phyloP scores from a whole-genome alignment of 2,797 vertebrate species.

The Brotula barbata region DNA sequence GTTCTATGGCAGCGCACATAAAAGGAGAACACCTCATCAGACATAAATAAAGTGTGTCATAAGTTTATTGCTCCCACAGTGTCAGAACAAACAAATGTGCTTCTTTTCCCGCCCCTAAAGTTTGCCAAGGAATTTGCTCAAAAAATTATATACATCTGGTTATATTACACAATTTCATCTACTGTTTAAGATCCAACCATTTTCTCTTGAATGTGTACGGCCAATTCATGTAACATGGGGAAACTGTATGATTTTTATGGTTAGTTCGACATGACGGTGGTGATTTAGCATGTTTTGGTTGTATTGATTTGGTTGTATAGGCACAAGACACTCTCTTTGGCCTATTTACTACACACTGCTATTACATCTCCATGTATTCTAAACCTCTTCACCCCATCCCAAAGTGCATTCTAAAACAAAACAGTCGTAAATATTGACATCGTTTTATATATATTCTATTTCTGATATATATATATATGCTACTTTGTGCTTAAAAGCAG shows the following conservation, averaged over 20 bases:
- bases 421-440: conserved; percentile 67
- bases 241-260: conserved; percentile 49
- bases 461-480: too few relatives aligned
- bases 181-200: conserved; percentile 31
- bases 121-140: conserved; percentile 59
- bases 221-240: conserved; percentile 59
- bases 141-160: conserved; percentile 60
- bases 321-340: conserved; percentile 67
- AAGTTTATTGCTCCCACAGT: conserved; percentile 77
- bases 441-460: conserved; percentile 60
- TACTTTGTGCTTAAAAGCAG: conserved; percentile 75
- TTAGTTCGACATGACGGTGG: conserved; percentile 56
- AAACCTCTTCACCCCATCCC: conserved; percentile 1
- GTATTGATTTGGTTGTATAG: conserved; percentile 66
- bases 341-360: conserved; percentile 52
- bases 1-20: too few relatives aligned
- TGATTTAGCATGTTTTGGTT: conserved; percentile 53
- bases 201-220: conserved; percentile 48
- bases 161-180: conserved; percentile 51
- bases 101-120: conserved; percentile 61
- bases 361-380: conserved; percentile 27
- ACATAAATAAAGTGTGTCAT: conserved; percentile 32
- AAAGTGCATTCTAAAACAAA: conserved; percentile 46
- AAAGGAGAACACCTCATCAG: conserved; percentile 22
- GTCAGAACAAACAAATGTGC: conserved; percentile 66